phyloP scores from a whole-genome alignment of 92 coral and sea anemone species.

The Anthopleura xanthogrammica region DNA sequence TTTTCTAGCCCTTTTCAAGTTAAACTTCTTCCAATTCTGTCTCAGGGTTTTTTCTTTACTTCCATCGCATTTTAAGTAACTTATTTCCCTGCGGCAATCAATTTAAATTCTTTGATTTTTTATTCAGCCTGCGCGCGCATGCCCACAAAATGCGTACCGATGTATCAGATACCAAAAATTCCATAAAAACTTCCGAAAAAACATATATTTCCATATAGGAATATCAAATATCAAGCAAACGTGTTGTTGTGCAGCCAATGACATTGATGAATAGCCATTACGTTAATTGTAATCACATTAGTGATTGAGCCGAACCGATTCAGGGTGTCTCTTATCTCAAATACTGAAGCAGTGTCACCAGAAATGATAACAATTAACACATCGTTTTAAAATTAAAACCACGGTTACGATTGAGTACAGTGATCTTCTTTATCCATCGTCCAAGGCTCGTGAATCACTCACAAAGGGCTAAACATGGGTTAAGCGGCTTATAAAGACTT shows the following conservation, averaged over 20 bases:
- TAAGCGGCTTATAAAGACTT: background rate
- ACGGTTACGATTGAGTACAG: background rate
- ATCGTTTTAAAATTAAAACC: constrained; percentile 4
- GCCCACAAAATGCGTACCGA: background rate
- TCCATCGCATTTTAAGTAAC: too few species aligned
- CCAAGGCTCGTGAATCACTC: background rate
- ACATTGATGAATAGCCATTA: constrained; percentile 33
- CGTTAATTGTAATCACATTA: constrained; percentile 17
- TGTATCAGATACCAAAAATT: background rate
- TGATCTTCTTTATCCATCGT: background rate
- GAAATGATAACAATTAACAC: constrained; percentile 4
- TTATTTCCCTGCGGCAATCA: too few species aligned
- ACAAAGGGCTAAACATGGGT: constrained; percentile 2
- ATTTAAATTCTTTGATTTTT: too few species aligned
- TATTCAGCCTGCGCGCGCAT: background rate
- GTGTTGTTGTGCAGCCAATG: constrained; percentile 10
- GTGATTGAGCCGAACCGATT: constrained; percentile 8
- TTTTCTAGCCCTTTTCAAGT: too few species aligned
- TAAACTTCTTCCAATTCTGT: too few species aligned
- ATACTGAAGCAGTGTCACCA: constrained; percentile 1
- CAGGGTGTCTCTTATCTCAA: constrained; percentile 20
- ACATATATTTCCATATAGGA: background rate
- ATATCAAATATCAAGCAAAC: background rate
- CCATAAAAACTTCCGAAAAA: background rate
- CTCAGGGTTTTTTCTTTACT: too few species aligned